Evolutionary conservation across 1,140 invertebrate species (phyloP).

Genomic region (Papilio dardanus): DNA sequence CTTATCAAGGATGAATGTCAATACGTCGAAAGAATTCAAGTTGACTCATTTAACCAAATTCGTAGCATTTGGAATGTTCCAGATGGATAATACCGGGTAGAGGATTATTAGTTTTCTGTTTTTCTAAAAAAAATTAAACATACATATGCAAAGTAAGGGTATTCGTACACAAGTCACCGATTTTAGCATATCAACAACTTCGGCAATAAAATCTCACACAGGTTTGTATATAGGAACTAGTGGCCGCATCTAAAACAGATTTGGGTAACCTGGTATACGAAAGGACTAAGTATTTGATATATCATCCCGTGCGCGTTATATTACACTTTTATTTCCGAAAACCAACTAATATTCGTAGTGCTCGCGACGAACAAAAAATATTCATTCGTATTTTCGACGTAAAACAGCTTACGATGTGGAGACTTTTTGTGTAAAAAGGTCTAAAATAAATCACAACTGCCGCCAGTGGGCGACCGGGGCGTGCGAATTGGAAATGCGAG

Average conservation of each 20-base stretch:
- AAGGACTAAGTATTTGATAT: neutral
- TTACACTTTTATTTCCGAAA: slow-evolving; percentile 9
- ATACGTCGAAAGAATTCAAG: neutral
- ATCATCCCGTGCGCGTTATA: neutral
- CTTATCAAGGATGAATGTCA: neutral
- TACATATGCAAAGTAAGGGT: neutral
- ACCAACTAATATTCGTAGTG: slow-evolving; percentile 6
- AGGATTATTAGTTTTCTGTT: too few species aligned
- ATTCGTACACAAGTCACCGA: too few species aligned
- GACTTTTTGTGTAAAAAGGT: slow-evolving; percentile 57
- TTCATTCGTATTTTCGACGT: slow-evolving; percentile 54
- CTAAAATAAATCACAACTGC: slow-evolving; percentile 66
- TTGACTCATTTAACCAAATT: neutral
- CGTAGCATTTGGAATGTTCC: neutral
- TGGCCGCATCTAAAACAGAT: too few species aligned
- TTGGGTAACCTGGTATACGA: too few species aligned
- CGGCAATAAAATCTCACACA: too few species aligned
- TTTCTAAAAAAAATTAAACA: neutral
- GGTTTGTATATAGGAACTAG: too few species aligned
- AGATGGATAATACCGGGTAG: neutral
- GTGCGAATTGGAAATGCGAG: slow-evolving; percentile 43
- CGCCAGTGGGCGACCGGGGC: slow-evolving; percentile 50
- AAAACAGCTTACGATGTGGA: slow-evolving; percentile 60
- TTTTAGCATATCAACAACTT: too few species aligned
- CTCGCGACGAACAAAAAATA: slow-evolving; percentile 44